Percentiles rank a stretch among this genome's conserved stretches.
phyloP scores from a whole-genome alignment of 2,113 vertebrate genomes.

The Rissa tridactyla region DNA sequence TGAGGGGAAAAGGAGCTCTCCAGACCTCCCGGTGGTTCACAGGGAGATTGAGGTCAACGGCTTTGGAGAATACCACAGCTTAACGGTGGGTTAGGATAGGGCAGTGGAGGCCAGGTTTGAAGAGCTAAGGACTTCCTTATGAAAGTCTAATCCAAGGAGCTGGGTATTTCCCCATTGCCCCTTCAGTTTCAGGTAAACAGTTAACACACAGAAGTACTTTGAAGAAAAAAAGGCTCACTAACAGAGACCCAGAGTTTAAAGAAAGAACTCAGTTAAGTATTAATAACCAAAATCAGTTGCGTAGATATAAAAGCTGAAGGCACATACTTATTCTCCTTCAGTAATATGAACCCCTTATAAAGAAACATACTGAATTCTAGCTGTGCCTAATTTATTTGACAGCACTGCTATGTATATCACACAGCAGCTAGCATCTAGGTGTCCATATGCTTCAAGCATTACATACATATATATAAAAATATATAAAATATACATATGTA shows the following conservation, averaged over 20 bases:
- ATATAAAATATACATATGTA: neutral
- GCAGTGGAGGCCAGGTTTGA: neutral
- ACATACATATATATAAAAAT: neutral
- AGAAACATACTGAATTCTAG: neutral
- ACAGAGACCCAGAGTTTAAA: neutral
- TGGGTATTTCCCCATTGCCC: neutral
- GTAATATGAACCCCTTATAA: neutral
- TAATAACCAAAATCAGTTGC: neutral
- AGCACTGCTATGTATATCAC: neutral
- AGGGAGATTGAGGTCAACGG: neutral
- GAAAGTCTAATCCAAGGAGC: neutral
- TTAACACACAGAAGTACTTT: neutral
- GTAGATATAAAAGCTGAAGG: neutral
- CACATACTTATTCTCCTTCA: neutral
- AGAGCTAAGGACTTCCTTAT: neutral
- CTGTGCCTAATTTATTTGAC: conserved; percentile 27
- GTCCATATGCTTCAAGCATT: neutral
- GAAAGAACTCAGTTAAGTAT: neutral
- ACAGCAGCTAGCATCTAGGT: conserved; percentile 13
- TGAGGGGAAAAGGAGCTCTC: neutral
- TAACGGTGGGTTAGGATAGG: neutral
- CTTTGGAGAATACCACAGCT: neutral
- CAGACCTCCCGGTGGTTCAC: neutral
- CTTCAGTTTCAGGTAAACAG: neutral
- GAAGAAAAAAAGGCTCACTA: neutral